Conservation (phyloP, 2,113 vertebrate species). For the Scopus umbretta region DNA sequence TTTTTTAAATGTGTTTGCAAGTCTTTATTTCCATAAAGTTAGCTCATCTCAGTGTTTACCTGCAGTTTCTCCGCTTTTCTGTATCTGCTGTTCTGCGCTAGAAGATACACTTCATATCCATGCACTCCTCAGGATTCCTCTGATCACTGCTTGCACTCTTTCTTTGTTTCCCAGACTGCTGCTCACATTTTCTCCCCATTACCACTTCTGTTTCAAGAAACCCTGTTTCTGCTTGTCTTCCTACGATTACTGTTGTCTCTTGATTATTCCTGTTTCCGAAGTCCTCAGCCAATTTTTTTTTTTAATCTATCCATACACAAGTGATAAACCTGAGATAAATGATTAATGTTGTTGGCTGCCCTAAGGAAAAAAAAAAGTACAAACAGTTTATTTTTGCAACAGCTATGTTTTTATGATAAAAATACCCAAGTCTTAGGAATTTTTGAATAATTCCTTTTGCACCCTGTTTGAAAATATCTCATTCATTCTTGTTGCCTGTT, state of each 20-base stretch:
- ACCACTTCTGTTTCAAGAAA: neutral
- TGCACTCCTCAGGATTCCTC: neutral
- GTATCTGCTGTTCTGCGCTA: neutral
- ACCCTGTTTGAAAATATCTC: neutral
- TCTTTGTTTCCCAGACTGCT: neutral
- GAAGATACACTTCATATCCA: neutral
- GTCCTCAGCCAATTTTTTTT: neutral
- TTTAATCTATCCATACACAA: neutral
- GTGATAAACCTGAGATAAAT: neutral
- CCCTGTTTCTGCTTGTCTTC: neutral
- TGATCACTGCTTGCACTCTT: neutral
- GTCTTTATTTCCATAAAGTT: neutral
- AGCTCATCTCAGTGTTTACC: neutral
- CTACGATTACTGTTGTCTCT: neutral
- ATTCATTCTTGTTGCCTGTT: neutral
- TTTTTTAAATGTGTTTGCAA: neutral
- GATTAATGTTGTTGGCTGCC: neutral
- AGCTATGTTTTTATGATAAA: neutral
- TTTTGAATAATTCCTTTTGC: neutral
- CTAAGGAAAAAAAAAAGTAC: neutral
- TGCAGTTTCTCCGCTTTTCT: neutral
- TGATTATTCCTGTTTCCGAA: neutral
- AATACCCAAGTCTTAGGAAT: neutral
- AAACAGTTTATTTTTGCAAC: neutral
- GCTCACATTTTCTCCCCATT: neutral